These are phyloP conservation scores for Physella acuta DNA, from an alignment of 1,140 invertebrate genomes.

Conservation along the genomic window DNA sequence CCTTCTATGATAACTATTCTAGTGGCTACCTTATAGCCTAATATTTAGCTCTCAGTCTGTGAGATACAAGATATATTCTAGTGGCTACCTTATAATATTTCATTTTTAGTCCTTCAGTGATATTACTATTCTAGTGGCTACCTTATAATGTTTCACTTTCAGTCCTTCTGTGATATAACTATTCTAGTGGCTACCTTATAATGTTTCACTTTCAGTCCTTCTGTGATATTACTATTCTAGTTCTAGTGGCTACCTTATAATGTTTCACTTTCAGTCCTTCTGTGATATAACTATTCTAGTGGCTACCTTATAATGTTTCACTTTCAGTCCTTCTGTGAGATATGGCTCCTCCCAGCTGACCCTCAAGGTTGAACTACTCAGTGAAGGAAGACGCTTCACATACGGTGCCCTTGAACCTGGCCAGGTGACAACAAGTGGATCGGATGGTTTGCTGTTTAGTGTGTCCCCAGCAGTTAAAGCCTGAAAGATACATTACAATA, in stretches of 20 bases:
- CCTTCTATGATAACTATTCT: no score
- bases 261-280: constrained; percentile 59
- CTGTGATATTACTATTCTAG: no score
- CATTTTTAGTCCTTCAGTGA: constrained; percentile 58
- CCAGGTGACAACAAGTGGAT: constrained; percentile 55
- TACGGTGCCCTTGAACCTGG: constrained; percentile 53
- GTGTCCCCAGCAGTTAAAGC: constrained; percentile 54
- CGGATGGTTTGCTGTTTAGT: constrained; percentile 56
- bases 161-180: constrained; percentile 58
- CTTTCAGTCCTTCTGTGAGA: constrained; percentile 56
- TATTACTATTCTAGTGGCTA: no score
- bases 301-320: constrained; percentile 58
- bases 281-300: no score
- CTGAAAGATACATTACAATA: no score
- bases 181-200: constrained; percentile 52
- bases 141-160: constrained; percentile 59
- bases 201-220: constrained; percentile 58
- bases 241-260: constrained; percentile 51
- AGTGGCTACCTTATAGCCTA: constrained; percentile 52
- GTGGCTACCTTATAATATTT: constrained; percentile 56
- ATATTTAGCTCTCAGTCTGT: constrained; percentile 58
- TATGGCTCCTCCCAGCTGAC: constrained; percentile 56
- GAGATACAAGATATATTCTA: no score
- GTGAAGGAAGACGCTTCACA: constrained; percentile 46
- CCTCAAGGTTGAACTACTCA: constrained; percentile 49